A percentile compares a stretch with the other conserved stretches of the same genome.
These are phyloP conservation scores for Astur gentilis DNA, from an alignment of 2,113 vertebrate genomes.

Conservation along the genomic window DNA sequence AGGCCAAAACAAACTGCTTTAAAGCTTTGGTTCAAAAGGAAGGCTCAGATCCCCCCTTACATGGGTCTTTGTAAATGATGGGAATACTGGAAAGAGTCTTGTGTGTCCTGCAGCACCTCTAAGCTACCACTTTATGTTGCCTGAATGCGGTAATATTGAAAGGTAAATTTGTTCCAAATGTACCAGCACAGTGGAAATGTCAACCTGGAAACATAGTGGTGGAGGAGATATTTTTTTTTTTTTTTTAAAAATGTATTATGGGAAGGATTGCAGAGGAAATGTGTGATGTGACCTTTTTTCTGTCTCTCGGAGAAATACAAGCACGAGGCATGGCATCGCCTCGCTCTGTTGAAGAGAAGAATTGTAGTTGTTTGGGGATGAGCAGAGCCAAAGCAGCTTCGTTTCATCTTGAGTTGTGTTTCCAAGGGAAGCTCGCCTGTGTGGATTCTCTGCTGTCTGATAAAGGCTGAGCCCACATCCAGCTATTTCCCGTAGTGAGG, in stretches of 20 bases:
- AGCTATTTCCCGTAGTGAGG: neutral
- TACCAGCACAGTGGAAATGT: neutral
- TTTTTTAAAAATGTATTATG: too few relatives aligned
- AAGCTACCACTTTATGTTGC: neutral
- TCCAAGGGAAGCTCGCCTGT: neutral
- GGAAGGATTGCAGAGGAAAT: neutral
- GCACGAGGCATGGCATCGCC: neutral
- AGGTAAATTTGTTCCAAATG: neutral
- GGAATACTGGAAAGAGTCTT: neutral
- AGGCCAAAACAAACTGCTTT: neutral
- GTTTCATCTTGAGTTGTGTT: neutral
- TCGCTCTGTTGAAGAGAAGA: neutral
- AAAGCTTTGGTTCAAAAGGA: neutral
- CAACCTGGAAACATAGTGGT: neutral
- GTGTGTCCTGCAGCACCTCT: neutral
- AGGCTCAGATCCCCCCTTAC: neutral
- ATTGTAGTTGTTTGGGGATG: neutral
- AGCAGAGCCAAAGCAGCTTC: neutral
- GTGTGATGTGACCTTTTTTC: neutral
- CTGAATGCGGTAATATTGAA: neutral
- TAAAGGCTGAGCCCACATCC: neutral
- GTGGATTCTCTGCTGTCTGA: neutral
- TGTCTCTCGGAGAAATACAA: neutral
- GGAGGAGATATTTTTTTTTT: neutral
- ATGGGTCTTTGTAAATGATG: neutral